A percentile compares a stretch with the other conserved stretches of the same genome.
phyloP scores from a whole-genome alignment of 2,888 invertebrate genomes.

The Polydrusus tereticollis region DNA sequence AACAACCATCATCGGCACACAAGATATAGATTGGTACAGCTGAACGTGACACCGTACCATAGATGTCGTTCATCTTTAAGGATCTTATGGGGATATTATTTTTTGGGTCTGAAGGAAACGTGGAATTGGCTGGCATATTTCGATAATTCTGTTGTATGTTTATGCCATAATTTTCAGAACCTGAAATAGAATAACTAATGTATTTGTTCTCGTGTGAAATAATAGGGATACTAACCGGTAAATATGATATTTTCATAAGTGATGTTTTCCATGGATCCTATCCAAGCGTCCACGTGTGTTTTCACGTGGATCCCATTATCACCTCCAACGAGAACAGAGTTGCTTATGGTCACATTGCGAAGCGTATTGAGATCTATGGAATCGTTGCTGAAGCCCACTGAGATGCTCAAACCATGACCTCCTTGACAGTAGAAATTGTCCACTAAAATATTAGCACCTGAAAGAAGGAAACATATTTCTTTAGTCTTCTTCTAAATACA shows the following conservation, averaged over 20 bases:
- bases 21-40: constrained; percentile 48
- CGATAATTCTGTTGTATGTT: constrained; percentile 52
- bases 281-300: constrained; percentile 48
- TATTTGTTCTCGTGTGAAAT: background rate
- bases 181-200: constrained; percentile 24
- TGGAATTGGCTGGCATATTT: constrained; percentile 35
- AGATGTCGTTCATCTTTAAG: constrained; percentile 30
- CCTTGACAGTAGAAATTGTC: constrained; percentile 48
- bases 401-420: constrained; percentile 51
- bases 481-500: background rate
- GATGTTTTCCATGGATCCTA: constrained; percentile 41
- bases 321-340: constrained; percentile 38
- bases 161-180: constrained; percentile 45
- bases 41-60: constrained; percentile 32
- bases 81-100: constrained; percentile 50
- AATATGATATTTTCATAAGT: constrained; percentile 49
- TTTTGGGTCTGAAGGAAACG: constrained; percentile 29
- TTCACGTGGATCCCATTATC: constrained; percentile 51
- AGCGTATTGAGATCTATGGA: constrained; percentile 40
- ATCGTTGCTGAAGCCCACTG: constrained; percentile 45
- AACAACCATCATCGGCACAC: constrained; percentile 49
- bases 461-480: background rate
- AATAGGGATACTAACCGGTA: constrained; percentile 31
- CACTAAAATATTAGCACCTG: constrained; percentile 41
- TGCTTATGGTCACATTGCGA: constrained; percentile 37